Conservation (phyloP, 23 tunicate species). For the Diplosoma virens region DNA sequence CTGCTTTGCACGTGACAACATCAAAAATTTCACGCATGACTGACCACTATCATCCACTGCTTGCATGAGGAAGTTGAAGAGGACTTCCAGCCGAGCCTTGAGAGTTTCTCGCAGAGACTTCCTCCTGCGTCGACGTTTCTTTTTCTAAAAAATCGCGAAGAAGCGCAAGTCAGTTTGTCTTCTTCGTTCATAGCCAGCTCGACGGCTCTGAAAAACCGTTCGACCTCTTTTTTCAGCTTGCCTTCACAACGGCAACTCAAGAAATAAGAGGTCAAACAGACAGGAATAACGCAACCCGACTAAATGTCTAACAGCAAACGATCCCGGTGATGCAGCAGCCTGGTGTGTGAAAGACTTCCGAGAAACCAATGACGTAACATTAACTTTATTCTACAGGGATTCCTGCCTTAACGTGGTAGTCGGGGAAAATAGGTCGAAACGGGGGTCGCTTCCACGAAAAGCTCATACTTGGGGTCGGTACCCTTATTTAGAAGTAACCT, state of each 20-base stretch:
- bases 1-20: not conserved
- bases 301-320: no score
- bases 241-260: not conserved
- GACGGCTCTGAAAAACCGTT: not conserved
- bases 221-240: not conserved
- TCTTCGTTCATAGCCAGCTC: not conserved
- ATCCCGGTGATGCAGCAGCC: no score
- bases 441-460: no score
- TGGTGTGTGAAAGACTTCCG: no score
- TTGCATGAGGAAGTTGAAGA: constrained; percentile 58
- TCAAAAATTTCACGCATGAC: not conserved
- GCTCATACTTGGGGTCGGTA: no score
- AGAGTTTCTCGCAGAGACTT: constrained; percentile 24
- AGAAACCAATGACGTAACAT: no score
- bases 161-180: not conserved
- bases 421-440: no score
- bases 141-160: not conserved
- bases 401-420: no score
- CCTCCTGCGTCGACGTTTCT: not conserved
- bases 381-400: no score
- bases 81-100: constrained; percentile 21
- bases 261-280: no score
- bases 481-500: no score
- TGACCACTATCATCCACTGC: constrained; percentile 56
- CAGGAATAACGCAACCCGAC: no score